Conservation (phyloP, 2,113 vertebrate species). For the Machaerirhynchus nigripectus region DNA sequence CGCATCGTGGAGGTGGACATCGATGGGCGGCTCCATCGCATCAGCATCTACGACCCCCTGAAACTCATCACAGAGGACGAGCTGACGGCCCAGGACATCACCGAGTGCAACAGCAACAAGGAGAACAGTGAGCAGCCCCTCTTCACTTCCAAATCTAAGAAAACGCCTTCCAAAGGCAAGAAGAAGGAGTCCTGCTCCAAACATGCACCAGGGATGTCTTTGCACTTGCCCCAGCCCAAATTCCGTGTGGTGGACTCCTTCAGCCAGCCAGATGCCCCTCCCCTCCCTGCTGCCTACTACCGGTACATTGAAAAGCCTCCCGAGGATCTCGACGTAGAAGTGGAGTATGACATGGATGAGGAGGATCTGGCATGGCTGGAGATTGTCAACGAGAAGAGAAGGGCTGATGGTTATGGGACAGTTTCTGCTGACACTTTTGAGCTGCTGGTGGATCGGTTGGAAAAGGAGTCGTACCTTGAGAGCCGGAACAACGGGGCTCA, state of each 20-base stretch:
- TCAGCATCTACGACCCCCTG: slow-evolving; percentile 93
- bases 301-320: slow-evolving; percentile 88
- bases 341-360: slow-evolving; percentile 98
- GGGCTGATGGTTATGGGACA: slow-evolving; percentile 78
- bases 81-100: slow-evolving; percentile 94
- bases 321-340: slow-evolving; percentile 86
- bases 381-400: slow-evolving; percentile 89
- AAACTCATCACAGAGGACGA: slow-evolving; percentile 95
- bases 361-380: slow-evolving; percentile 94
- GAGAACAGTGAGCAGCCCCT: slow-evolving; percentile 93
- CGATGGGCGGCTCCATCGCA: slow-evolving; percentile 93
- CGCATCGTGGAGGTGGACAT: slow-evolving; percentile 96
- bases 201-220: slow-evolving; percentile 55
- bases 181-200: slow-evolving; percentile 84
- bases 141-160: slow-evolving; percentile 77
- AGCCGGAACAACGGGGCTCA: slow-evolving; percentile 83
- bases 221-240: slow-evolving; percentile 86
- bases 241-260: slow-evolving; percentile 86
- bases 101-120: slow-evolving; percentile 97
- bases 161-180: slow-evolving; percentile 80
- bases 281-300: slow-evolving; percentile 87
- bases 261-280: slow-evolving; percentile 74
- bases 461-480: slow-evolving; percentile 93
- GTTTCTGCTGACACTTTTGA: slow-evolving; percentile 90
- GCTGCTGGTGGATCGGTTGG: slow-evolving; percentile 88